These are phyloP conservation scores for Spizaetus ornatus DNA, from an alignment of 2,113 vertebrate species.

Conservation along the genomic window DNA sequence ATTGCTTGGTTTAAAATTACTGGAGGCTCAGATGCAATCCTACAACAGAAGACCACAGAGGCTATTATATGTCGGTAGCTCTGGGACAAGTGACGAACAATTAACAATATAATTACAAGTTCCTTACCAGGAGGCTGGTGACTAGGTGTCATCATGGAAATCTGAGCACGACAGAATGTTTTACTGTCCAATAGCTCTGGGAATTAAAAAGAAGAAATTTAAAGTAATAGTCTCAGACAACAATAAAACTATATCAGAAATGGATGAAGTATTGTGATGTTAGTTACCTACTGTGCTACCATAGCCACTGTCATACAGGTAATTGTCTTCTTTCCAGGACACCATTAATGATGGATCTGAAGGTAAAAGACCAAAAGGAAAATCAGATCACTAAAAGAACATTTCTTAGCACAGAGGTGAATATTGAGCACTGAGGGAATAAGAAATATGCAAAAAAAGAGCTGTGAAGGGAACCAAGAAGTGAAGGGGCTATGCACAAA, in stretches of 20 bases:
- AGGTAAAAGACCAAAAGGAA: background rate
- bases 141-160: constrained; percentile 66
- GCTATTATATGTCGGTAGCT: background rate
- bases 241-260: background rate
- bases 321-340: constrained; percentile 80
- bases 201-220: constrained; percentile 1
- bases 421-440: background rate
- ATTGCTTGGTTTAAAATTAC: background rate
- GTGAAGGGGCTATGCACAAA: background rate
- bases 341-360: constrained; percentile 72
- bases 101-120: background rate
- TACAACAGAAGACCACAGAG: background rate
- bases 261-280: background rate
- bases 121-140: constrained; percentile 75
- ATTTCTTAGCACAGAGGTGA: background rate
- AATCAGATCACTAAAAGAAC: background rate
- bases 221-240: background rate
- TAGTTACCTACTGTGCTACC: constrained; percentile 83
- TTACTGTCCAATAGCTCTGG: constrained; percentile 77
- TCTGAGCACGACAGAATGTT: constrained; percentile 75
- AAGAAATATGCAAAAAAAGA: background rate
- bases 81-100: background rate
- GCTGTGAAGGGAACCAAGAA: background rate
- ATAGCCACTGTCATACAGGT: constrained; percentile 77
- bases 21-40: background rate